Evolutionary conservation across 2,888 invertebrate species (phyloP).

Genomic region (Anthophora plumipes): DNA sequence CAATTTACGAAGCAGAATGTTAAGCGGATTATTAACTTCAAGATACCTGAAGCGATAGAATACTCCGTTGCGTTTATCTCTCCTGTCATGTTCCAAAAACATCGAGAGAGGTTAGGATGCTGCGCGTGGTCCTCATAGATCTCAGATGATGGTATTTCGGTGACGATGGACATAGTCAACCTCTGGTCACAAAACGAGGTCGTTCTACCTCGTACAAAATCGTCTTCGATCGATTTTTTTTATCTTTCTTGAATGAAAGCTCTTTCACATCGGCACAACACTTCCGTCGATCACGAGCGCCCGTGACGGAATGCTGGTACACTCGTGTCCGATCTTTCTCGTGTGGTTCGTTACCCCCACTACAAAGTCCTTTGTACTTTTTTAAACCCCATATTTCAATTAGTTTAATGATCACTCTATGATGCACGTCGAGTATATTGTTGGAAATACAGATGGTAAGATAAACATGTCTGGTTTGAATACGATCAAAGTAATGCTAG

Average conservation of each 20-base stretch:
- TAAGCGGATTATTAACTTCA: neutral
- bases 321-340: conserved; percentile 68
- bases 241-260: conserved; percentile 30
- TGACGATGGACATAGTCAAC: conserved; percentile 20
- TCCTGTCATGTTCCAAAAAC: conserved; percentile 38
- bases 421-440: neutral
- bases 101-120: conserved; percentile 43
- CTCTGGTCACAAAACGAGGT: conserved; percentile 15
- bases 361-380: conserved; percentile 58
- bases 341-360: conserved; percentile 70
- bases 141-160: conserved; percentile 11
- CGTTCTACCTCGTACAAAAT: neutral
- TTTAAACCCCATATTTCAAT: conserved; percentile 49
- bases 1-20: neutral
- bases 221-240: conserved; percentile 20
- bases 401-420: conserved; percentile 22
- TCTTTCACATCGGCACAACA: conserved; percentile 59
- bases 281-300: conserved; percentile 76
- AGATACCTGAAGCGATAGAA: conserved; percentile 32
- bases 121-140: conserved; percentile 20
- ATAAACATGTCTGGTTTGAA: conserved; percentile 8
- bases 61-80: neutral
- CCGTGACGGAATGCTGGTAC: conserved; percentile 78
- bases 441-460: neutral
- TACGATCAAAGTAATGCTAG: conserved; percentile 2